Conservation (phyloP, 23 tunicate genomes). For the Styela clava region DNA sequence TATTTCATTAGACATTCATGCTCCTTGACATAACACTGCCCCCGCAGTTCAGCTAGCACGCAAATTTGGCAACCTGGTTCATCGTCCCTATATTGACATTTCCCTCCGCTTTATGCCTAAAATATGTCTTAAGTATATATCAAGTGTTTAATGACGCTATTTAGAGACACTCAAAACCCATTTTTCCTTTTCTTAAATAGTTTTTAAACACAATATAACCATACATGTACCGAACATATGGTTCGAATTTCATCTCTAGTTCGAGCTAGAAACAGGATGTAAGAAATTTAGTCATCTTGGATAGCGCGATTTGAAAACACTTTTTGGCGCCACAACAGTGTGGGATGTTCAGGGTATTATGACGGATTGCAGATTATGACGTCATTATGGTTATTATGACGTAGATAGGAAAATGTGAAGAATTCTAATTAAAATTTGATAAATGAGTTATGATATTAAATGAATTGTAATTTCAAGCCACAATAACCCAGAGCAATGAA, state of each 20-base stretch:
- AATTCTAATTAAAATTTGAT: not conserved
- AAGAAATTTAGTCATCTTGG: too few relatives aligned
- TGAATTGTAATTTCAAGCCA: too few relatives aligned
- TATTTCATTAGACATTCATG: too few relatives aligned
- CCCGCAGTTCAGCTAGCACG: not conserved
- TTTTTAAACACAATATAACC: too few relatives aligned
- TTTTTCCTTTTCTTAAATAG: not conserved
- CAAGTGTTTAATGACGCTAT: not conserved
- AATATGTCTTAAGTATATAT: not conserved
- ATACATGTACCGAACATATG: too few relatives aligned
- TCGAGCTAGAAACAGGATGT: too few relatives aligned
- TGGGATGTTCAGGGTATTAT: not conserved
- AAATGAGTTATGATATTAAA: not conserved
- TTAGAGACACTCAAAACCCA: not conserved
- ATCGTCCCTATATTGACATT: not conserved
- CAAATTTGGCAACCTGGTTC: too few relatives aligned
- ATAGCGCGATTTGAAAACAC: not conserved
- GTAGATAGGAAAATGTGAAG: not conserved
- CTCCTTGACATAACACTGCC: not conserved
- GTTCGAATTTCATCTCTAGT: too few relatives aligned
- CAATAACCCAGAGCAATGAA: too few relatives aligned
- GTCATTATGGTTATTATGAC: not conserved
- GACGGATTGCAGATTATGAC: not conserved
- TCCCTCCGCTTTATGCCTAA: not conserved
- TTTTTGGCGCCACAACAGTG: not conserved